Evolutionary conservation across 2,797 vertebrate genomes (phyloP), one percentile per base, ranked within the genome.

Genomic region (Lutjanus argentimaculatus): DNA sequence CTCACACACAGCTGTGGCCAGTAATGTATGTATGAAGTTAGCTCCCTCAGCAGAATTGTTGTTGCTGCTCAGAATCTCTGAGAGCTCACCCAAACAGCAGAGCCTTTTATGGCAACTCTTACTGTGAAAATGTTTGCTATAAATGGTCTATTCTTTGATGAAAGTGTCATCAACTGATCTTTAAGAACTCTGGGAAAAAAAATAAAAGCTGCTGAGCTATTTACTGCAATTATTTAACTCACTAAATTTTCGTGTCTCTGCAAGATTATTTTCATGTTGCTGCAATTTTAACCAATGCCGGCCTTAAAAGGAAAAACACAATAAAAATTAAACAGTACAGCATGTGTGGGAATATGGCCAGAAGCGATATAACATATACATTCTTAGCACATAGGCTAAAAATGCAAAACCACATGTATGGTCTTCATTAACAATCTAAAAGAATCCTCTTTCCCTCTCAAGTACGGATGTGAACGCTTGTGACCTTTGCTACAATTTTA

Each of bases 401-500:
- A 42, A 74, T 13, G 6, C 1, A 43, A 59, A 45, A 42, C 0
- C 2, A 12, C 15, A 7, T n/a, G 4, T 42, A 30, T 21, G 16
- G 0, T 72, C 19, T n/a, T 72, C 43, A 67, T 72, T 63, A 74
- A 25, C 19, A 55, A 69, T 53, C 45, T 30, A 48, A 69, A 74
- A 83, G 0, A 48, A 30, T 49, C 17, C 16, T 69, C 22, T 51
- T 30, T 53, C 5, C 30, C 5, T 21, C 11, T 49, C 5, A 2
- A 65, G 80, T 51, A 52, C 14, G 43, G 55, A 58, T 58, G 21
- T 61, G 67, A 84, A 48, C 57, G 46, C 45, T 12, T 48, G 42
- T 78, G 71, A 82, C 55, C 69, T 79, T 67, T 74, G 12, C 57
- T 73, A 30, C 6, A 72, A 67, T 56, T 81, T 80, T 59, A 84